Conservation (phyloP, 2,797 vertebrate species). For the Ptychadena robeensis region DNA sequence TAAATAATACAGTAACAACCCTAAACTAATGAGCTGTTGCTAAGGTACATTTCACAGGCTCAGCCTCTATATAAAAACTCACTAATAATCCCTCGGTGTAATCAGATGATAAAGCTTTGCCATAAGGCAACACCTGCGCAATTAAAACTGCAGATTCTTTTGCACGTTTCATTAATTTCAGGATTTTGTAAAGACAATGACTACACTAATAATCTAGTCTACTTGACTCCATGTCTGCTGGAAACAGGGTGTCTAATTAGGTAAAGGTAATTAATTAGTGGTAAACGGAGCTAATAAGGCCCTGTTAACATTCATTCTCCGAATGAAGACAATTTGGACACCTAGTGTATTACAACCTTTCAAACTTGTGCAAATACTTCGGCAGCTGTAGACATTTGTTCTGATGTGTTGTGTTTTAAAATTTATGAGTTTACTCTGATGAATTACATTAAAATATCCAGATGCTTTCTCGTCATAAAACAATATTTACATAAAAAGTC, state of each 20-base stretch:
- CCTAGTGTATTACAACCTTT: constrained; percentile 81
- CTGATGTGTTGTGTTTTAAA: constrained; percentile 24
- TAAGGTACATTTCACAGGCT: constrained; percentile 92
- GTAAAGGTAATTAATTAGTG: constrained; percentile 99
- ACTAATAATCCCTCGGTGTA: constrained; percentile 96
- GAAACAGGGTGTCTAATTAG: constrained; percentile 99
- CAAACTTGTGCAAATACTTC: constrained; percentile 69
- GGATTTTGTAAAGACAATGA: constrained; percentile 96
- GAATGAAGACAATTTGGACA: constrained; percentile 91
- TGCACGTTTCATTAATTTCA: constrained; percentile 98
- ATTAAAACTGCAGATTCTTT: constrained; percentile 96
- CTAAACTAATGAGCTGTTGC: constrained; percentile 99
- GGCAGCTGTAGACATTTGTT: constrained; percentile 22
- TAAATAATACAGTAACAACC: constrained; percentile 99
- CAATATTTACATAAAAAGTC: constrained; percentile 26
- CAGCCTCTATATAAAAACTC: constrained; percentile 90
- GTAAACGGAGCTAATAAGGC: constrained; percentile 99
- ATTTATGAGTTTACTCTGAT: constrained; percentile 24
- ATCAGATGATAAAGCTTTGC: constrained; percentile 97
- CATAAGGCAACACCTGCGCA: constrained; percentile 99
- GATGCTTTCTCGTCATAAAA: constrained; percentile 1
- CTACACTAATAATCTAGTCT: constrained; percentile 99
- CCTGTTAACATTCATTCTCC: constrained; percentile 95
- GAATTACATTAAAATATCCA: constrained; percentile 33
- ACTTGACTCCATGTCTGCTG: constrained; percentile 97